These are phyloP conservation scores for Trachelus tabidus DNA, from an alignment of 2,888 invertebrate species.

Conservation along the genomic window DNA sequence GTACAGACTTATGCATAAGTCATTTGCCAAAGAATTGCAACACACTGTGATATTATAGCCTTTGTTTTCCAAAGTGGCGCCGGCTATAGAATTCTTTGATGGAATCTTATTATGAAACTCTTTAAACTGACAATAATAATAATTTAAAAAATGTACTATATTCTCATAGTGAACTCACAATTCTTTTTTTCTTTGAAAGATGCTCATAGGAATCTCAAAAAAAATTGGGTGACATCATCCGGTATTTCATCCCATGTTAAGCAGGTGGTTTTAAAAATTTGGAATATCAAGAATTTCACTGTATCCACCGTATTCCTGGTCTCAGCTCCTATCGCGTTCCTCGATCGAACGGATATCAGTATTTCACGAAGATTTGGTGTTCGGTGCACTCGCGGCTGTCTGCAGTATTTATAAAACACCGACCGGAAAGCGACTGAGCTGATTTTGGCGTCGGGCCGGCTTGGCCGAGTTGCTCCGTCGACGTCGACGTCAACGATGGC, in stretches of 20 bases:
- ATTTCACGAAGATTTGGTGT: conserved; percentile 24
- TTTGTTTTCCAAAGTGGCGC: not conserved
- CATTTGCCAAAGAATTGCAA: not conserved
- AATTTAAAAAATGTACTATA: not conserved
- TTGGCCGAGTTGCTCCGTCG: conserved; percentile 45
- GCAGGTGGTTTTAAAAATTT: not conserved
- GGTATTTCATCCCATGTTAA: not conserved
- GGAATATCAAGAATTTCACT: not conserved
- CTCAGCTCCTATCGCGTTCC: not conserved
- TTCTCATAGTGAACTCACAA: not conserved
- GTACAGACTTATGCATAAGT: not conserved
- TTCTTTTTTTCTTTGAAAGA: not conserved
- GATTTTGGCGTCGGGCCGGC: conserved; percentile 63
- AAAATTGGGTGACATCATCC: not conserved
- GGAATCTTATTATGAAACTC: not conserved
- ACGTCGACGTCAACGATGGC: conserved; percentile 33
- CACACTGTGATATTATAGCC: not conserved
- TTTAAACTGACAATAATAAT: not conserved
- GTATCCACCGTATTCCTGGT: not conserved
- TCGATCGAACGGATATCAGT: not conserved
- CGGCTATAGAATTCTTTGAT: not conserved
- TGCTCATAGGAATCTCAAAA: not conserved
- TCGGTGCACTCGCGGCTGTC: conserved; percentile 55
- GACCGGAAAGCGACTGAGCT: conserved; percentile 65
- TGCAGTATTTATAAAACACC: conserved; percentile 65